Conservation (phyloP, 2,797 vertebrate species). For the Danio kyathit region DNA sequence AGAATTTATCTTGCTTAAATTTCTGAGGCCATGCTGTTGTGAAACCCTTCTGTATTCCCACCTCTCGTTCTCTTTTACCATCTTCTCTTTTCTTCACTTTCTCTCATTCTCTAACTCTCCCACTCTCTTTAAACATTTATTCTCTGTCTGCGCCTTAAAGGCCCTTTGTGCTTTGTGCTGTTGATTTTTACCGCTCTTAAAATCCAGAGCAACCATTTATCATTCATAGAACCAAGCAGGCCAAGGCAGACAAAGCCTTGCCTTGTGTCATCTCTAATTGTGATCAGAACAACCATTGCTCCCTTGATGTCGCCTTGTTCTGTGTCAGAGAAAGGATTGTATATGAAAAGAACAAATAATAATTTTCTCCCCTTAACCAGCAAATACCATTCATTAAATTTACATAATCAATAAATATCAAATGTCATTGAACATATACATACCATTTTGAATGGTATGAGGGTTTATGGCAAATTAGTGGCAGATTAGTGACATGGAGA, state of each 20-base stretch:
- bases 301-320: constrained; percentile 71
- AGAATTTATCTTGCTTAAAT: constrained; percentile 83
- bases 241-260: constrained; percentile 68
- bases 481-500: too few species aligned
- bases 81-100: constrained; percentile 46
- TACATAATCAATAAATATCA: neutral
- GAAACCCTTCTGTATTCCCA: constrained; percentile 84
- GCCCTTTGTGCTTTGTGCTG: constrained; percentile 81
- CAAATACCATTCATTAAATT: constrained; percentile 25
- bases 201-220: constrained; percentile 79
- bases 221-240: constrained; percentile 79
- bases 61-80: constrained; percentile 81
- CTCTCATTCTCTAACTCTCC: constrained; percentile 62
- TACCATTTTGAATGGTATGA: neutral
- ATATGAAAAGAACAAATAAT: constrained; percentile 57
- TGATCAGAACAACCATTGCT: constrained; percentile 65
- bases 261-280: constrained; percentile 77
- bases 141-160: constrained; percentile 79
- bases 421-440: constrained; percentile 12
- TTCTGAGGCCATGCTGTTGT: constrained; percentile 84
- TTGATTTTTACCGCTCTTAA: constrained; percentile 82
- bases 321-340: constrained; percentile 54
- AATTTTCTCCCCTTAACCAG: constrained; percentile 13
- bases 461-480: too few species aligned
- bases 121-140: constrained; percentile 85